A percentile compares a stretch with the other conserved stretches of the same genome.
Conservation (phyloP, 2,113 vertebrate genomes). For the Cricetomys ansorgei region DNA sequence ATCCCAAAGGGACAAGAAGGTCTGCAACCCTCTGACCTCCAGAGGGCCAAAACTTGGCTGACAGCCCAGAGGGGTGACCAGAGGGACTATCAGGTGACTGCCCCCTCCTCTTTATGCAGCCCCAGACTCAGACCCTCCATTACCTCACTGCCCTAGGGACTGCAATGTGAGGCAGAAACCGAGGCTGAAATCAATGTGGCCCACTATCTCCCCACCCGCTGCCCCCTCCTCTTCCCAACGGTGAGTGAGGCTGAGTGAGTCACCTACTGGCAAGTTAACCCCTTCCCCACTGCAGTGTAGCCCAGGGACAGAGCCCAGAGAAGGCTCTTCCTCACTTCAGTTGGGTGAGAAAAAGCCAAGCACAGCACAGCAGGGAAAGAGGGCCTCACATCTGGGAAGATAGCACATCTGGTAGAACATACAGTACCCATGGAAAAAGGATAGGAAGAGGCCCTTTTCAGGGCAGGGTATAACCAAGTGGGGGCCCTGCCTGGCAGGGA, state of each 20-base stretch:
- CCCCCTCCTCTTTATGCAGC: constrained; percentile 59
- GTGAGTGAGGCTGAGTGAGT: constrained; percentile 77
- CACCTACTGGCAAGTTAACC: constrained; percentile 80
- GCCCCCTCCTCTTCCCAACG: constrained; percentile 72
- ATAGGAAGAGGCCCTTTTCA: constrained; percentile 71
- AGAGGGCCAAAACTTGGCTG: constrained; percentile 67
- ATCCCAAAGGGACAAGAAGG: constrained; percentile 39
- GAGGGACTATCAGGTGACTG: constrained; percentile 67
- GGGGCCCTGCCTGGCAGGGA: constrained; percentile 74
- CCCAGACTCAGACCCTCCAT: constrained; percentile 79
- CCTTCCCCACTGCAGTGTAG: constrained; percentile 58
- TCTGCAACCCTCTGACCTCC: constrained; percentile 64
- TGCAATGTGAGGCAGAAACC: constrained; percentile 79
- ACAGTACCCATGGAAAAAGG: constrained; percentile 59
- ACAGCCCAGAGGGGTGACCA: constrained; percentile 59
- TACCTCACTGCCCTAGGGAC: constrained; percentile 82
- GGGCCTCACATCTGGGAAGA: constrained; percentile 67
- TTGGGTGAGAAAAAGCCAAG: constrained; percentile 9
- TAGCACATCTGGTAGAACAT: constrained; percentile 69
- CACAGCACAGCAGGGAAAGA: constrained; percentile 31
- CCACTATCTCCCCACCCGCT: constrained; percentile 65
- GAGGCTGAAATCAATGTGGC: constrained; percentile 82
- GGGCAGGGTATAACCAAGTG: constrained; percentile 67
- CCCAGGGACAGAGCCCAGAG: not conserved
- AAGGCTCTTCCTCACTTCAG: not conserved